Percentiles rank a stretch among this genome's conserved stretches.
phyloP scores from a whole-genome alignment of 2,888 invertebrate species.

The Chelonus formosanus region DNA sequence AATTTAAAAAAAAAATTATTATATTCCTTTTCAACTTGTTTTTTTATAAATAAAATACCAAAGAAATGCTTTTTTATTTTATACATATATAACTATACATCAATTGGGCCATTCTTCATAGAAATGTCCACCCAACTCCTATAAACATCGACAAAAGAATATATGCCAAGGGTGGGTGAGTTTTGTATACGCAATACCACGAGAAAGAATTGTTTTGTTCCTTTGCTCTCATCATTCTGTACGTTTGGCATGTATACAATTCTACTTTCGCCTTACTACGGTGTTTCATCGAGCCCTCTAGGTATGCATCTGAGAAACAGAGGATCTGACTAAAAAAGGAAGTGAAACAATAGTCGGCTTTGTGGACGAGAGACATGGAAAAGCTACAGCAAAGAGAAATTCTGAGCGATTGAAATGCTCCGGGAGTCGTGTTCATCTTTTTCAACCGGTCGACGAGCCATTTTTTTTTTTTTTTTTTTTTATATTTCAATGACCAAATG shows the following conservation, averaged over 20 bases:
- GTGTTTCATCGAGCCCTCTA: conserved; percentile 18
- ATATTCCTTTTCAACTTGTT: too few relatives aligned
- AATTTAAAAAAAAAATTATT: too few relatives aligned
- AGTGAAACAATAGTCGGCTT: conserved; percentile 55
- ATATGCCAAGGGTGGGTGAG: too few relatives aligned
- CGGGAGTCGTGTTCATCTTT: conserved; percentile 40
- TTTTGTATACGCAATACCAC: conserved; percentile 42
- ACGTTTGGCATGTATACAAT: conserved; percentile 10
- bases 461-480: background rate
- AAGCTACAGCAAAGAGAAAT: conserved; percentile 51
- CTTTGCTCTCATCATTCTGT: background rate
- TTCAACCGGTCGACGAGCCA: conserved; percentile 15
- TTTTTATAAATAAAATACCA: too few relatives aligned
- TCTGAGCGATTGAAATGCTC: conserved; percentile 57
- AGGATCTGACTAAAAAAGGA: conserved; percentile 27
- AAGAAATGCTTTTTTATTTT: too few relatives aligned
- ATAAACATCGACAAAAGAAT: too few relatives aligned
- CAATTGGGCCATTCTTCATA: too few relatives aligned
- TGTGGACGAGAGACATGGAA: conserved; percentile 50
- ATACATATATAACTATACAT: too few relatives aligned
- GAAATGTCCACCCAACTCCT: too few relatives aligned
- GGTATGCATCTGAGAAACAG: conserved; percentile 27
- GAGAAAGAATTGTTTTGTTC: conserved; percentile 44
- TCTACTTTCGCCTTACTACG: conserved; percentile 24
- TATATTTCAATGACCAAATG: conserved; percentile 24